Percentiles rank a stretch among this genome's conserved stretches.
phyloP scores from a whole-genome alignment of 2,888 invertebrate species.

The Thereva unica region DNA sequence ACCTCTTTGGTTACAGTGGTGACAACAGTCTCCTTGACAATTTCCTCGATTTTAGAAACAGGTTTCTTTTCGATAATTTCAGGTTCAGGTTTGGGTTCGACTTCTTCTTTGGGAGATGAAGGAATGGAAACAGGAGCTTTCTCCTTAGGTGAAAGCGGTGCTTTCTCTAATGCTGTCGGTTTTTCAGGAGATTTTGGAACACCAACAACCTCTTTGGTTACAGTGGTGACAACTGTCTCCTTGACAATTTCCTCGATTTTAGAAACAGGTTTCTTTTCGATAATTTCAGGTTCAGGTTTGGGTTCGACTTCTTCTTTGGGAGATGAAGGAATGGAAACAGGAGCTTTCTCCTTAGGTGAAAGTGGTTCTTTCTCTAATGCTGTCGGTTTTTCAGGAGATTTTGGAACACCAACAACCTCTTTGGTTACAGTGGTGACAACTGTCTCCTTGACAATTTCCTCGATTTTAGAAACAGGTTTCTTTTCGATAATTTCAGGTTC shows the following conservation, averaged over 20 bases:
- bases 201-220: not conserved
- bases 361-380: not conserved
- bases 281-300: not conserved
- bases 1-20: no score
- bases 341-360: not conserved
- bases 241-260: not conserved
- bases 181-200: no score
- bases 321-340: not conserved
- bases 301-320: not conserved
- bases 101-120: no score
- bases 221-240: not conserved
- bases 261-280: constrained; percentile 5
- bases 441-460: not conserved
- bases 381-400: not conserved
- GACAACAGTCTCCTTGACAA: no score
- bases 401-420: not conserved
- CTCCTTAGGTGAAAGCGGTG: no score
- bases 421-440: not conserved
- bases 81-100: no score
- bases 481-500: not conserved
- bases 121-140: no score
- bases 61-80: no score
- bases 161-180: no score
- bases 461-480: not conserved
- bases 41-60: no score